These are phyloP conservation scores for Oscheius sp. DNA, from an alignment of 2,888 invertebrate species.

Conservation along the genomic window DNA sequence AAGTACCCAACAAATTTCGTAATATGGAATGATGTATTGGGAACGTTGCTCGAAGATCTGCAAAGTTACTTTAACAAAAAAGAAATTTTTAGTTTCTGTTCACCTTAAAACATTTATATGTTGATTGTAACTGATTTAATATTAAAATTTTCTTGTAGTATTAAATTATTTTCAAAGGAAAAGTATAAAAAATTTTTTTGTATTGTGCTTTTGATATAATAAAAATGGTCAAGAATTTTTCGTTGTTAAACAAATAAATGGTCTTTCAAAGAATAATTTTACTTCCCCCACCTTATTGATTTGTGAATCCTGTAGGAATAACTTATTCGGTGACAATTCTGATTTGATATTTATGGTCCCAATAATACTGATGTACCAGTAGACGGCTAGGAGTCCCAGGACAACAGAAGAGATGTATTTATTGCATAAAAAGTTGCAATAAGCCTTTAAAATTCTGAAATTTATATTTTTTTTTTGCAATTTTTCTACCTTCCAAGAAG, in stretches of 20 bases:
- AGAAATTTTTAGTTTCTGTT: no score
- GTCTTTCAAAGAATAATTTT: no score
- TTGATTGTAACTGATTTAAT: no score
- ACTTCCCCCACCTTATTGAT: conserved; percentile 58
- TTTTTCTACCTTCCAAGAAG: not conserved
- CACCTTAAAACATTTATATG: no score
- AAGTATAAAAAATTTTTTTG: no score
- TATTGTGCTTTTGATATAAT: no score
- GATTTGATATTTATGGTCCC: conserved; percentile 63
- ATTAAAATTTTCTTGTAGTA: no score
- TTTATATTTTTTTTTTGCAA: not conserved
- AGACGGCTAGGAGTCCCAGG: conserved; percentile 56
- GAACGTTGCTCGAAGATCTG: conserved; percentile 62
- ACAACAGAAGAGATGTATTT: conserved; percentile 50
- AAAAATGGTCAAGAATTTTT: no score
- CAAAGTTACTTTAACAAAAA: no score
- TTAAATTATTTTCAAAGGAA: no score
- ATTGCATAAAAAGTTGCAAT: conserved; percentile 59
- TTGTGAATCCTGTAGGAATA: conserved; percentile 62
- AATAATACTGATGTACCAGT: conserved; percentile 62
- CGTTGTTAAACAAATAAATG: no score
- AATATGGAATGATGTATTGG: conserved; percentile 65
- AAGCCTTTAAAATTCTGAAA: conserved; percentile 39
- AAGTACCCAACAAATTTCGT: conserved; percentile 63
- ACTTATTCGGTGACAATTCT: conserved; percentile 62